These are phyloP conservation scores for Eilema depressum DNA, from an alignment of 2,888 invertebrate species.

Conservation along the genomic window DNA sequence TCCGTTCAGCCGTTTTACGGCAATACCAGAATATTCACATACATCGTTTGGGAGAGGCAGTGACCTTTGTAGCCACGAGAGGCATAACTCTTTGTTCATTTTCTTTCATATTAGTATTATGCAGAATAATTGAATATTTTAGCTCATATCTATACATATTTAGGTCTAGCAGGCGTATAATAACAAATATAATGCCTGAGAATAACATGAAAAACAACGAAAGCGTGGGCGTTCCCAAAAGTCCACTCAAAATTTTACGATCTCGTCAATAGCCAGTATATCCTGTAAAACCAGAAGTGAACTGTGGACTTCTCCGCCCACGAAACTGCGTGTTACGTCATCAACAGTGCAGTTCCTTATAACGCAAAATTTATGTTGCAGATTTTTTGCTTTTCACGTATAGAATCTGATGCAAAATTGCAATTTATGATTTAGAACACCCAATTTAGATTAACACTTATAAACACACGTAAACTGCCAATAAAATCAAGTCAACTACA, in stretches of 20 bases:
- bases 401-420: background rate
- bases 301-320: slow-evolving; percentile 10
- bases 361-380: background rate
- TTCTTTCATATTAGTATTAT: too few relatives aligned
- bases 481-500: too few relatives aligned
- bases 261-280: slow-evolving; percentile 36
- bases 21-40: background rate
- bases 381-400: background rate
- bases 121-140: background rate
- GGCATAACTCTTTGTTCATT: too few relatives aligned
- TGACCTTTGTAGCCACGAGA: too few relatives aligned
- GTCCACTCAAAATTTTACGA: slow-evolving; percentile 43
- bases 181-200: slow-evolving; percentile 17
- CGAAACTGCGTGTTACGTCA: slow-evolving; percentile 10
- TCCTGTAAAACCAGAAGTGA: slow-evolving; percentile 43
- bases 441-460: background rate
- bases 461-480: too few relatives aligned
- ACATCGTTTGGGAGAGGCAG: background rate
- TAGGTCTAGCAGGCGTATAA: background rate
- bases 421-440: background rate
- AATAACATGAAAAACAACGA: slow-evolving; percentile 35
- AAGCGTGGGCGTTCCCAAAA: slow-evolving; percentile 35
- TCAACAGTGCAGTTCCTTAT: background rate
- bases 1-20: background rate
- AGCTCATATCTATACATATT: background rate